These are phyloP conservation scores for Drosophila ercepeae DNA, from an alignment of 1,140 invertebrate genomes.

Conservation along the genomic window DNA sequence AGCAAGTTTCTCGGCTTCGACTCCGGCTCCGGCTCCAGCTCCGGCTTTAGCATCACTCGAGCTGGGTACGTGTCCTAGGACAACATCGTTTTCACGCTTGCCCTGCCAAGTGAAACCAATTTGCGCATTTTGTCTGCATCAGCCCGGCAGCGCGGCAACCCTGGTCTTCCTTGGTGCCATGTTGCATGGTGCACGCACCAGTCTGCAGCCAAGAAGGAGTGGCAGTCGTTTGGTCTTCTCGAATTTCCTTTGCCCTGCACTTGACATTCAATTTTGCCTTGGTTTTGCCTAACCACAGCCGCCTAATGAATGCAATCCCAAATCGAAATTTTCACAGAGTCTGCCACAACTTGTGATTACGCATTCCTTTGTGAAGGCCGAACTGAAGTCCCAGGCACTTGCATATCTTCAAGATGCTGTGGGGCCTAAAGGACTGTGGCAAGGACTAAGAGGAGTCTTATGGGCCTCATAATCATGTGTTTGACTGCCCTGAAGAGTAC, in stretches of 20 bases:
- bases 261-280: conserved; percentile 41
- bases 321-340: conserved; percentile 26
- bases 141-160: conserved; percentile 14
- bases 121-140: conserved; percentile 59
- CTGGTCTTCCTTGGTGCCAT: conserved; percentile 5
- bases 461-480: conserved; percentile 41
- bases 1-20: conserved; percentile 22
- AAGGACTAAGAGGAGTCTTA: conserved; percentile 12
- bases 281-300: conserved; percentile 8
- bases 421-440: conserved; percentile 15
- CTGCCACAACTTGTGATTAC: conserved; percentile 28
- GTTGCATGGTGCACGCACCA: conserved; percentile 32
- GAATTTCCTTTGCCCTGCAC: conserved; percentile 10
- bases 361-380: conserved; percentile 19
- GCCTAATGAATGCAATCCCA: conserved; percentile 32
- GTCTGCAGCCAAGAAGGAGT: conserved; percentile 18
- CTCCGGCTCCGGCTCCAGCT: neutral
- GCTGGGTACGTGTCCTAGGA: conserved; percentile 16
- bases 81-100: conserved; percentile 67
- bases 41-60: neutral
- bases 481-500: conserved; percentile 6
- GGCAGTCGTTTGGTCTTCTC: conserved; percentile 8
- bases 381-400: neutral
- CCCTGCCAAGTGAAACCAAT: conserved; percentile 59
- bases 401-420: neutral